phyloP scores from a whole-genome alignment of 2,888 invertebrate genomes.

The Pseudococcus jackbeardsleyi region DNA sequence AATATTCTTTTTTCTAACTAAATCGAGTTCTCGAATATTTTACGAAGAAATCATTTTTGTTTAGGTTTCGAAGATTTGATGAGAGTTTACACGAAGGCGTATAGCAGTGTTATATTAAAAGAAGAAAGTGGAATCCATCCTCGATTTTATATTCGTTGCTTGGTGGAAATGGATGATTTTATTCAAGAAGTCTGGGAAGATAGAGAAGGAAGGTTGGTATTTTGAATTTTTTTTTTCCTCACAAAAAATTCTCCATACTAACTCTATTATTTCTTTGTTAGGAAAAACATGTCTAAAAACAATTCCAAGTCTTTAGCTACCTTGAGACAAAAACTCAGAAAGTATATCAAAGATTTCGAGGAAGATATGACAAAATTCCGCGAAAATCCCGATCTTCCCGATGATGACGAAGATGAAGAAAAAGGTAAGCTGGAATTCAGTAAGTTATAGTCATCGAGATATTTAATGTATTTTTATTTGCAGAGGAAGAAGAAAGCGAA shows the following conservation, averaged over 20 bases:
- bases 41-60: not conserved
- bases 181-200: conserved; percentile 95
- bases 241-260: too few species aligned
- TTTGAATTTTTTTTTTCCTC: not conserved
- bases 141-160: conserved; percentile 87
- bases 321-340: conserved; percentile 93
- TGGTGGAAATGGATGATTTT: conserved; percentile 92
- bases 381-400: conserved; percentile 86
- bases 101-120: conserved; percentile 87
- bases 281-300: conserved; percentile 89
- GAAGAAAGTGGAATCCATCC: conserved; percentile 94
- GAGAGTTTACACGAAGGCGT: conserved; percentile 89
- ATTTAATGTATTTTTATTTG: not conserved
- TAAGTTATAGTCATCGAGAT: not conserved
- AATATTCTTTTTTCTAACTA: not conserved
- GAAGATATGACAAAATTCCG: conserved; percentile 88
- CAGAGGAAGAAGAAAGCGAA: conserved; percentile 65
- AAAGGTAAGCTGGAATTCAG: conserved; percentile 54
- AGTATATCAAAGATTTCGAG: conserved; percentile 95
- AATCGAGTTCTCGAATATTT: not conserved
- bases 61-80: conserved; percentile 92
- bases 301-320: conserved; percentile 95
- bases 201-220: conserved; percentile 77
- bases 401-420: conserved; percentile 88
- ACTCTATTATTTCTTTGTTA: conserved; percentile 66